Evolutionary conservation across 1,140 invertebrate species (phyloP).

Genomic region (Lepidurus arcticus): DNA sequence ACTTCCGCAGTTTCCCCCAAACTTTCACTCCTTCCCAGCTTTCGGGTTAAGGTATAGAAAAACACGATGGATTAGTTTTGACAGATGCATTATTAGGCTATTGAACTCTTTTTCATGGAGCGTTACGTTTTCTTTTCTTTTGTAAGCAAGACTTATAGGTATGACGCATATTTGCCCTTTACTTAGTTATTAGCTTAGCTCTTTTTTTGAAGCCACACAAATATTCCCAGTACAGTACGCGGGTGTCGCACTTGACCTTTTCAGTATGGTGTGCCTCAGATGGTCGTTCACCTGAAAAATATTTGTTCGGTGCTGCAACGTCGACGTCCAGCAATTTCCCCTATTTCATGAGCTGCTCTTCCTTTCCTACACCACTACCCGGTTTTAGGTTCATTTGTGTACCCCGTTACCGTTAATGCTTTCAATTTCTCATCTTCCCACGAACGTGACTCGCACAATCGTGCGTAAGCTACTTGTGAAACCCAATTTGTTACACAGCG

Average conservation of each 20-base stretch:
- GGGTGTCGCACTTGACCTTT: slow-evolving; percentile 3
- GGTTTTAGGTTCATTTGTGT: background rate
- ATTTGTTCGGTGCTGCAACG: background rate
- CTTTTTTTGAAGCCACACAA: background rate
- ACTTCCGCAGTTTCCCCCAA: background rate
- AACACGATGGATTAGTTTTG: background rate
- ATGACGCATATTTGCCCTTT: slow-evolving; percentile 7
- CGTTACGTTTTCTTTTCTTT: background rate
- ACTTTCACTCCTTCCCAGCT: background rate
- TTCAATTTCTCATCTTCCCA: background rate
- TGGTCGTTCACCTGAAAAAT: background rate
- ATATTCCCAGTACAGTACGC: background rate
- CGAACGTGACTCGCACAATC: background rate
- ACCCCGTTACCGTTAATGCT: background rate
- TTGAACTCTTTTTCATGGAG: background rate
- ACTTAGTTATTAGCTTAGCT: background rate
- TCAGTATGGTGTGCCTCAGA: background rate
- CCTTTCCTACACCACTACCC: background rate
- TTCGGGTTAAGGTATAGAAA: too few relatives aligned
- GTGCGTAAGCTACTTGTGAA: background rate
- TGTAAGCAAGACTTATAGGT: background rate
- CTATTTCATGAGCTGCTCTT: background rate
- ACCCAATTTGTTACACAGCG: too few relatives aligned
- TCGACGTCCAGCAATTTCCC: background rate
- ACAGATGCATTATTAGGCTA: background rate